phyloP scores from a whole-genome alignment of 2,113 vertebrate species.

The Urocynchramus pylzowi region DNA sequence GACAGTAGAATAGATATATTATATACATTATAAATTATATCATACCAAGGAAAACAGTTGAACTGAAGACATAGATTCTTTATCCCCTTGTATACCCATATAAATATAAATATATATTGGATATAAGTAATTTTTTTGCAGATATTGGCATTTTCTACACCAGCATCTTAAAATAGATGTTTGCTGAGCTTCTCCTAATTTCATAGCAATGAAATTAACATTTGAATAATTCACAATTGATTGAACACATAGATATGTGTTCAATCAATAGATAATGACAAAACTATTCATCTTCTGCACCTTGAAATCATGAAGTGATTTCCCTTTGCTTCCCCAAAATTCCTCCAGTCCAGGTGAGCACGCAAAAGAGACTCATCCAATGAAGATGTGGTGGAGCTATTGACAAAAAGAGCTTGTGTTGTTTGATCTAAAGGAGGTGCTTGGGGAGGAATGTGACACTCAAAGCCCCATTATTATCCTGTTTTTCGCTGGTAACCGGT shows the following conservation, averaged over 20 bases:
- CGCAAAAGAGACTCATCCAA: background rate
- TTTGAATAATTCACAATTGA: background rate
- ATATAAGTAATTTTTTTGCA: background rate
- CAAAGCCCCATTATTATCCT: background rate
- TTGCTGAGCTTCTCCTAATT: background rate
- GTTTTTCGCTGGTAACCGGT: background rate
- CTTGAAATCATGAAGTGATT: background rate
- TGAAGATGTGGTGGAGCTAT: background rate
- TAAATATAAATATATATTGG: background rate
- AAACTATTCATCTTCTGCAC: background rate
- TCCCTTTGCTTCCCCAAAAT: background rate
- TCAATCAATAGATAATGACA: background rate
- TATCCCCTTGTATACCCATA: background rate
- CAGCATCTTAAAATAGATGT: background rate
- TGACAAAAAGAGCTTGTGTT: background rate
- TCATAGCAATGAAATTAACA: background rate
- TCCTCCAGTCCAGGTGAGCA: background rate
- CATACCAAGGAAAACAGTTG: background rate
- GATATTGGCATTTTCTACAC: background rate
- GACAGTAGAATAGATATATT: background rate
- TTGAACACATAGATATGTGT: background rate
- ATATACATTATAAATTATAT: background rate
- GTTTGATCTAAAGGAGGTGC: background rate
- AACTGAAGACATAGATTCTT: background rate
- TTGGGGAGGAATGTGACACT: background rate